phyloP scores from a whole-genome alignment of 2,113 vertebrate genomes.

The Oxyruncus cristatus region DNA sequence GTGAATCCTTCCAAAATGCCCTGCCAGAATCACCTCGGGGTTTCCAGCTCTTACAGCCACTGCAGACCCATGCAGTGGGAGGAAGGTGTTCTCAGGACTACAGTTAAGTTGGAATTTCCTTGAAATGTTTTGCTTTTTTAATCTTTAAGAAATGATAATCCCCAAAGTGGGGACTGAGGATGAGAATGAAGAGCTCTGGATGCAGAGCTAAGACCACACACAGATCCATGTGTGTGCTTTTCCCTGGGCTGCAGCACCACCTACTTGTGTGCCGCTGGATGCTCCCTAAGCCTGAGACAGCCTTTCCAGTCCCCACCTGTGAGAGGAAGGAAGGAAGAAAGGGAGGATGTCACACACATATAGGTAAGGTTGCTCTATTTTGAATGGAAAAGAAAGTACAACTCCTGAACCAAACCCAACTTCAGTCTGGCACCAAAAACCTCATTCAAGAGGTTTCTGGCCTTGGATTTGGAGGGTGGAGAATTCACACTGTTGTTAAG shows the following conservation, averaged over 20 bases:
- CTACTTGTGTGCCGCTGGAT: not conserved
- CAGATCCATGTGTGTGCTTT: not conserved
- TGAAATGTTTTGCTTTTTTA: not conserved
- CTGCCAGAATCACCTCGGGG: not conserved
- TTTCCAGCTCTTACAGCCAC: not conserved
- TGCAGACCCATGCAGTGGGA: accelerated
- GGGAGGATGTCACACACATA: not conserved
- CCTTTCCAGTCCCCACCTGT: not conserved
- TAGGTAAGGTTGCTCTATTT: not conserved
- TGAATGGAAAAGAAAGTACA: not conserved
- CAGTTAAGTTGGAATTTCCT: not conserved
- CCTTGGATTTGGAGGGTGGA: not conserved
- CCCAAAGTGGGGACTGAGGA: not conserved
- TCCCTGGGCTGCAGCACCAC: constrained; percentile 22
- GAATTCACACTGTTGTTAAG: not conserved
- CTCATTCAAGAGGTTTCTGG: not conserved
- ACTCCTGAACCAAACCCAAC: not conserved
- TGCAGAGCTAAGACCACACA: not conserved
- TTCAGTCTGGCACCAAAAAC: not conserved
- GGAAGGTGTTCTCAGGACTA: not conserved
- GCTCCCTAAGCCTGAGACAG: not conserved
- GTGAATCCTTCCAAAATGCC: not conserved
- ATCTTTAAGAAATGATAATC: not conserved
- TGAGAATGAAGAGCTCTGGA: not conserved
- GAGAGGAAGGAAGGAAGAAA: not conserved